phyloP scores from a whole-genome alignment of 2,797 vertebrate species.

The Chanos chanos region DNA sequence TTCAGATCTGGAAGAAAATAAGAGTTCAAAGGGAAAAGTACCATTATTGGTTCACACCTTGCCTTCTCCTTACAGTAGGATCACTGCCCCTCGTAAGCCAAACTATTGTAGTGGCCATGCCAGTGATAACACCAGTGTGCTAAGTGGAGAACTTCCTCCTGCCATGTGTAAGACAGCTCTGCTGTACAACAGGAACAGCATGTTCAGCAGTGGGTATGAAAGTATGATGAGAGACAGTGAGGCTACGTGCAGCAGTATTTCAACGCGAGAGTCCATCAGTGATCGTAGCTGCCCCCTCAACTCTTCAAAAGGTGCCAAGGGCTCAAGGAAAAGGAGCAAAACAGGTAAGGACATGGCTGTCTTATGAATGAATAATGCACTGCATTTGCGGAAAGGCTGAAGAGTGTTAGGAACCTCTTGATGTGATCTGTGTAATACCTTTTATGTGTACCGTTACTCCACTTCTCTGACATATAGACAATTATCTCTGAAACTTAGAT shows the following conservation, averaged over 20 bases:
- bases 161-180: conserved; percentile 96
- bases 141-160: conserved; percentile 89
- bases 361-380: background rate
- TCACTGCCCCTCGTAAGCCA: conserved; percentile 86
- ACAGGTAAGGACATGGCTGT: conserved; percentile 68
- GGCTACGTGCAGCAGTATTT: conserved; percentile 83
- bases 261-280: conserved; percentile 87
- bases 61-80: conserved; percentile 89
- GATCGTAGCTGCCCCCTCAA: conserved; percentile 83
- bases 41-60: conserved; percentile 59
- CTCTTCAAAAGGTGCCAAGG: conserved; percentile 73
- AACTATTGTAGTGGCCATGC: conserved; percentile 83
- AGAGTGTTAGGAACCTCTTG: background rate
- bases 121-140: conserved; percentile 89
- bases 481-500: too few relatives aligned
- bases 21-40: conserved; percentile 50
- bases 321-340: conserved; percentile 80
- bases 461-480: background rate
- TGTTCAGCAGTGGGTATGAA: conserved; percentile 94
- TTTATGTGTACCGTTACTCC: background rate
- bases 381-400: background rate
- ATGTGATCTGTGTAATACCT: background rate
- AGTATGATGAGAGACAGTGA: conserved; percentile 94
- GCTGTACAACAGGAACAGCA: conserved; percentile 82
- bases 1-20: conserved; percentile 67